Percentiles rank a stretch among this genome's conserved stretches.
Evolutionary conservation across 1,140 invertebrate species (phyloP).

Genomic region (Zaprionus davidi): DNA sequence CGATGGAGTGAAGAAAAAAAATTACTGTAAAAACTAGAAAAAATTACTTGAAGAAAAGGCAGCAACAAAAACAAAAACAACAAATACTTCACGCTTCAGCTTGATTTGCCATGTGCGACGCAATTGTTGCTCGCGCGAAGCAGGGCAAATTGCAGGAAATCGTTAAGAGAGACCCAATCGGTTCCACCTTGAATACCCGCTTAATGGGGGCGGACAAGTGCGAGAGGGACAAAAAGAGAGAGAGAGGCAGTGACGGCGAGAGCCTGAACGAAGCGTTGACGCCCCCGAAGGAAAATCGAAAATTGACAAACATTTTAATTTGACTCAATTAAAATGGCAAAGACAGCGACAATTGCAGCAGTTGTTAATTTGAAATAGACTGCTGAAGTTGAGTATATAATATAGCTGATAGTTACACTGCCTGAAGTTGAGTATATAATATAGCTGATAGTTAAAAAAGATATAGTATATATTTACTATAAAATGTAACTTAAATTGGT

Average conservation of each 20-base stretch:
- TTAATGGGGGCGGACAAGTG: conserved; percentile 51
- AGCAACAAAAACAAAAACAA: neutral
- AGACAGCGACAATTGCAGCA: neutral
- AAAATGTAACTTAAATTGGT: neutral
- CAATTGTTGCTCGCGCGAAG: conserved; percentile 23
- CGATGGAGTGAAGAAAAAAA: neutral
- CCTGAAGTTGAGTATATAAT: neutral
- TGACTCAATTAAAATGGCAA: conserved; percentile 54
- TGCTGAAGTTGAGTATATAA: neutral
- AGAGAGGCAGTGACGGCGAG: neutral
- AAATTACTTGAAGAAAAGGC: neutral
- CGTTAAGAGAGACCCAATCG: conserved; percentile 53
- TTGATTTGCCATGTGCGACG: conserved; percentile 51
- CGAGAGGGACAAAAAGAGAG: neutral
- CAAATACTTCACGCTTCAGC: conserved; percentile 38
- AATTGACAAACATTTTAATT: conserved; percentile 68
- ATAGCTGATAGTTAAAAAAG: neutral
- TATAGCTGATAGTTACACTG: neutral
- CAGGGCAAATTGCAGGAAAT: conserved; percentile 74
- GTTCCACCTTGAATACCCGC: conserved; percentile 72
- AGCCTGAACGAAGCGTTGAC: neutral
- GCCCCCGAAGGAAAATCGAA: conserved; percentile 34
- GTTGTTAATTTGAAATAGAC: neutral
- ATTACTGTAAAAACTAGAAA: neutral
- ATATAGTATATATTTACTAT: neutral